phyloP scores from a whole-genome alignment of 2,113 vertebrate species.

The Hiodon tergisus region DNA sequence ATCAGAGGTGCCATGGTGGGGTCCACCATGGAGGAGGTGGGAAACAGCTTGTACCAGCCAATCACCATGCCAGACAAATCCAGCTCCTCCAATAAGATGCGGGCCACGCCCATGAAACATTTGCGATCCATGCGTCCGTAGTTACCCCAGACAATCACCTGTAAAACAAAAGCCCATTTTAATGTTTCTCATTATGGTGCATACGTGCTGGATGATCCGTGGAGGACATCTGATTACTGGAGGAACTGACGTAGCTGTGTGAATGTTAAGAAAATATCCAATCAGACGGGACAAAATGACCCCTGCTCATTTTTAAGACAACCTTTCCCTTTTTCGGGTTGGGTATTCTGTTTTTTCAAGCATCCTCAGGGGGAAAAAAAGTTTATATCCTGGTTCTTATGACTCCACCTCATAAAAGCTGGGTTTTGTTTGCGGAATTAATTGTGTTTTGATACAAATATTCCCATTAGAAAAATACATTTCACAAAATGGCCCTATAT shows the following conservation, averaged over 20 bases:
- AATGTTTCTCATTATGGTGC: not conserved
- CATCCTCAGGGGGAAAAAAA: not conserved
- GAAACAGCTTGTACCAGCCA: constrained; percentile 99
- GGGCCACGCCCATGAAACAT: constrained; percentile 96
- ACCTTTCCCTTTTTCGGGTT: no score
- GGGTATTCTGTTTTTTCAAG: not conserved
- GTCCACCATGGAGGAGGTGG: constrained; percentile 97
- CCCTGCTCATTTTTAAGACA: not conserved
- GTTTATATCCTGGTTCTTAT: not conserved
- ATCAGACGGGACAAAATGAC: not conserved
- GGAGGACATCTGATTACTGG: no score
- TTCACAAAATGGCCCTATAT: not conserved
- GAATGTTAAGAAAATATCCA: not conserved
- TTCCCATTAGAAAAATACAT: not conserved
- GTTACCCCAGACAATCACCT: constrained; percentile 98
- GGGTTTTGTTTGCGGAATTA: not conserved
- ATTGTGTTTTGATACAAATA: constrained; percentile 22
- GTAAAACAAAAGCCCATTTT: constrained; percentile 10
- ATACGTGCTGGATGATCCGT: no score
- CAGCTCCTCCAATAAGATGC: constrained; percentile 93
- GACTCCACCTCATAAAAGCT: not conserved
- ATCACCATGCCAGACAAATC: constrained; percentile 91
- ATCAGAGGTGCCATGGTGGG: constrained; percentile 86
- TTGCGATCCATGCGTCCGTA: constrained; percentile 97
- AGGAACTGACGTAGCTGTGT: no score